Evolutionary conservation across 2,888 invertebrate genomes (phyloP).

Genomic region (Subacronicta megacephala): DNA sequence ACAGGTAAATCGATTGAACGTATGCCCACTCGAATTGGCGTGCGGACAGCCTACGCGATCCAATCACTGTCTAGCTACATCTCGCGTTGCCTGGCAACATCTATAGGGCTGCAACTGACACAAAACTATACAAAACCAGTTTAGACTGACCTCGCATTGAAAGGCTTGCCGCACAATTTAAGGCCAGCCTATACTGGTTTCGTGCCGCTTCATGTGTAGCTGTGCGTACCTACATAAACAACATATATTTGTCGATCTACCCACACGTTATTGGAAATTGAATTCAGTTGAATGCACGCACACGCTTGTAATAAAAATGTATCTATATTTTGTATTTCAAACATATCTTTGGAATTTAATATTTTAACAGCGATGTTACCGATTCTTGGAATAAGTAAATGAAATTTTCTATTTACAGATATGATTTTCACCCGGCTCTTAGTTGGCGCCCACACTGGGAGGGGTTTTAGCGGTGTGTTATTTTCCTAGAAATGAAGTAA

Average conservation of each 20-base stretch:
- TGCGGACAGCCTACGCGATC: conserved; percentile 10
- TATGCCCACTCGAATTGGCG: conserved; percentile 9
- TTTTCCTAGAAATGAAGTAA: background rate
- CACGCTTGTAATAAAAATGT: background rate
- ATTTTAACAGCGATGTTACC: background rate
- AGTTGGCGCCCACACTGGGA: conserved; percentile 14
- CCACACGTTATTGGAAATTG: conserved; percentile 16
- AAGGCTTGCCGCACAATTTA: no score
- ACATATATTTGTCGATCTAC: background rate
- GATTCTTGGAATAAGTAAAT: conserved; percentile 8
- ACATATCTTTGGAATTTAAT: conserved; percentile 7
- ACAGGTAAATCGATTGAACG: conserved; percentile 6
- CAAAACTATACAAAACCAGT: no score
- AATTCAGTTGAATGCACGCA: conserved; percentile 5
- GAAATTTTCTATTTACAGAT: conserved; percentile 1
- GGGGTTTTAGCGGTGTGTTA: background rate
- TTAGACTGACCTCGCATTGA: no score
- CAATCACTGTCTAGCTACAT: conserved; percentile 16
- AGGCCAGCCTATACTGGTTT: no score
- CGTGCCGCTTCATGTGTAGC: no score
- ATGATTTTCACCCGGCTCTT: background rate
- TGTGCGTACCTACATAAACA: background rate
- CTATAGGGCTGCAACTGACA: background rate
- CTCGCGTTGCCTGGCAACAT: conserved; percentile 12
- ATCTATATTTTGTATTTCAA: background rate